A percentile compares a stretch with the other conserved stretches of the same genome.
Evolutionary conservation across 2,113 vertebrate species (phyloP).

Genomic region (Oplegnathus fasciatus): DNA sequence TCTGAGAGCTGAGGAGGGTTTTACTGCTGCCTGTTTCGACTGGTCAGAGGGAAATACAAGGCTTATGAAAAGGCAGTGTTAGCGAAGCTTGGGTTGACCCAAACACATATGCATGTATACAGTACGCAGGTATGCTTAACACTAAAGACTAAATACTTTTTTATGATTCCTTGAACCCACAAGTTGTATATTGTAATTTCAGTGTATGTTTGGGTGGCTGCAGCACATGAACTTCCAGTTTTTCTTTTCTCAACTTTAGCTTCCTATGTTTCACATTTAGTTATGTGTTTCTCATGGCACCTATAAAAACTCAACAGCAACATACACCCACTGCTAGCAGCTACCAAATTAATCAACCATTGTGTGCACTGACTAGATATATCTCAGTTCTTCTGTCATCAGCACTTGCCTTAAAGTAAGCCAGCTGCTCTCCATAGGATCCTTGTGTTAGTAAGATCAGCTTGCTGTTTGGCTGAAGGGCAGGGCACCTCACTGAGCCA

Average conservation of each 20-base stretch:
- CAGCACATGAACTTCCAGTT: neutral
- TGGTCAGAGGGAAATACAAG: constrained; percentile 34
- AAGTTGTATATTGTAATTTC: neutral
- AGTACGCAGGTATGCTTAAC: neutral
- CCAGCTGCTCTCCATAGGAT: neutral
- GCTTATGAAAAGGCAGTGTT: constrained; percentile 19
- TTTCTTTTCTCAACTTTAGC: neutral
- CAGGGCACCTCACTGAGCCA: constrained; percentile 4
- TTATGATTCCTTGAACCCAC: neutral
- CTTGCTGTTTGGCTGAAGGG: constrained; percentile 32
- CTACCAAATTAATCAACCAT: neutral
- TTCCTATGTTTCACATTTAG: neutral
- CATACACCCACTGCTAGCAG: neutral
- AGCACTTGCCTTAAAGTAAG: neutral
- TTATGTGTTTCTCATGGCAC: neutral
- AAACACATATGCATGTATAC: neutral
- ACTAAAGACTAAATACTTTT: neutral
- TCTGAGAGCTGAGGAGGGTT: constrained; percentile 17
- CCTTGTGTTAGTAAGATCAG: neutral
- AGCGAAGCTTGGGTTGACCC: neutral
- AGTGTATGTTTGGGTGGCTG: neutral
- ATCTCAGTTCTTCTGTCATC: neutral
- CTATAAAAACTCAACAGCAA: neutral
- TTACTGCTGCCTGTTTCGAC: constrained; percentile 25
- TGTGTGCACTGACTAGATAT: neutral